A percentile compares a stretch with the other conserved stretches of the same genome.
Conservation (phyloP, 2,797 vertebrate species). For the Florisuga fusca region DNA sequence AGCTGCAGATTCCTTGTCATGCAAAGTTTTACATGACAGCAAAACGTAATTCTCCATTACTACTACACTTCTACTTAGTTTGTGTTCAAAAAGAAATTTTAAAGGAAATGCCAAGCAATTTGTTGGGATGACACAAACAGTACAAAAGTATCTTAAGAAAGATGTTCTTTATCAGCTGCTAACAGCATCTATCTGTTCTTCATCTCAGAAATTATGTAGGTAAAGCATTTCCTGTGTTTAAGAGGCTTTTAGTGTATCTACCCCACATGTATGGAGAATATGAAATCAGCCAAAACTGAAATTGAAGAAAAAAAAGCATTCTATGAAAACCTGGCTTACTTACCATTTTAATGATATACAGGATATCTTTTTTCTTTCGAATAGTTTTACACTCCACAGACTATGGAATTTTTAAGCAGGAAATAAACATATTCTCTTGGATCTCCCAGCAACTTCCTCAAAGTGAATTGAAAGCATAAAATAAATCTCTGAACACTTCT, state of each 20-base stretch:
- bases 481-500: neutral
- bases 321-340: neutral
- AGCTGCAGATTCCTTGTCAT: constrained; percentile 15
- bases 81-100: constrained; percentile 18
- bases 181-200: neutral
- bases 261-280: neutral
- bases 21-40: constrained; percentile 13
- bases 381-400: neutral
- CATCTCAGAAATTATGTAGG: neutral
- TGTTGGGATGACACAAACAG: constrained; percentile 31
- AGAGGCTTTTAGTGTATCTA: neutral
- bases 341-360: neutral
- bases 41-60: neutral
- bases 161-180: neutral
- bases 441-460: neutral
- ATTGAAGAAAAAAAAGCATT: neutral
- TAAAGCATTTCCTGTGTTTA: neutral
- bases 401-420: neutral
- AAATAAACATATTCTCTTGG: neutral
- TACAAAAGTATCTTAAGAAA: neutral
- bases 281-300: neutral
- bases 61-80: neutral
- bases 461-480: neutral
- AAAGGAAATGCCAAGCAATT: constrained; percentile 28
- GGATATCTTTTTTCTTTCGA: neutral